Percentiles rank a stretch among this genome's conserved stretches.
phyloP scores from a whole-genome alignment of 2,888 invertebrate genomes.

The Iselma pallidipennis region DNA sequence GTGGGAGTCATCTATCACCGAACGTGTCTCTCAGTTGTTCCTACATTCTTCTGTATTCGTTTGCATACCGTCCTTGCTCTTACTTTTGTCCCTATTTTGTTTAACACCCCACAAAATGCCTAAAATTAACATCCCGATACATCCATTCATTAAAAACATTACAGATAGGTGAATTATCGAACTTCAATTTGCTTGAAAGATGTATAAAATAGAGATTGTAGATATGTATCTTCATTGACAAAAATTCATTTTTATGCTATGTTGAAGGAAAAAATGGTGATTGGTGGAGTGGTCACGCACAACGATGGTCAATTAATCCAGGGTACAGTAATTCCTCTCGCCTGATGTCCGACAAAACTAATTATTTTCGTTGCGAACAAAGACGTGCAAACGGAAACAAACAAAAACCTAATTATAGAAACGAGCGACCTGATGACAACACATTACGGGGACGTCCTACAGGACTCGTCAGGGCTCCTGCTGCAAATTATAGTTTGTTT shows the following conservation, averaged over 20 bases:
- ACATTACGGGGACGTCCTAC: slow-evolving; percentile 54
- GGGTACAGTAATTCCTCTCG: slow-evolving; percentile 33
- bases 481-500: slow-evolving; percentile 47
- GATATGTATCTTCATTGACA: too few relatives aligned
- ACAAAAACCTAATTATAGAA: slow-evolving; percentile 56
- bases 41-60: slow-evolving; percentile 52
- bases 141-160: background rate
- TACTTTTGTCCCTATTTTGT: slow-evolving; percentile 39
- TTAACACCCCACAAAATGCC: slow-evolving; percentile 17
- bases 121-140: slow-evolving; percentile 4
- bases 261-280: background rate
- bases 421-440: slow-evolving; percentile 56
- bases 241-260: too few relatives aligned
- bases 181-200: too few relatives aligned
- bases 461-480: slow-evolving; percentile 50
- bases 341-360: slow-evolving; percentile 41
- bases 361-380: slow-evolving; percentile 37
- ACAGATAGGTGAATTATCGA: background rate
- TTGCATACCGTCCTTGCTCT: slow-evolving; percentile 49
- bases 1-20: slow-evolving; percentile 58
- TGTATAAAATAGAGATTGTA: too few relatives aligned
- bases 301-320: slow-evolving; percentile 30
- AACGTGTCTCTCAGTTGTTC: slow-evolving; percentile 49
- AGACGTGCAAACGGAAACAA: slow-evolving; percentile 48
- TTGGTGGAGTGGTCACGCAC: slow-evolving; percentile 17